phyloP scores from a whole-genome alignment of 2,888 invertebrate species.

The Polydrusus tereticollis region DNA sequence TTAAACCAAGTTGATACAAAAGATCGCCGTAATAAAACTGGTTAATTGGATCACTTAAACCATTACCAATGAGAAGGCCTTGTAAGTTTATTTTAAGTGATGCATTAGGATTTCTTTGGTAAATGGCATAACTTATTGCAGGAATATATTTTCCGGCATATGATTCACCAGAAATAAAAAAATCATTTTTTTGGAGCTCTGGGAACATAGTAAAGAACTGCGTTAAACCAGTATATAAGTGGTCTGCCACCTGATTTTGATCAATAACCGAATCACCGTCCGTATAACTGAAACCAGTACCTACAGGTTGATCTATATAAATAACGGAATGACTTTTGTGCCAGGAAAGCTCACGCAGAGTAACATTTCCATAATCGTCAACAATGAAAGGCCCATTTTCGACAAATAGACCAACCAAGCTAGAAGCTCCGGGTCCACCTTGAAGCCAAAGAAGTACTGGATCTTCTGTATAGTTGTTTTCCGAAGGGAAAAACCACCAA shows the following conservation, averaged over 20 bases:
- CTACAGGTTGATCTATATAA: conserved; percentile 92
- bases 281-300: conserved; percentile 92
- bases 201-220: conserved; percentile 91
- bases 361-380: conserved; percentile 61
- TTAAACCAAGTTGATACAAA: conserved; percentile 78
- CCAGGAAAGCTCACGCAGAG: conserved; percentile 71
- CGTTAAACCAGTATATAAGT: conserved; percentile 80
- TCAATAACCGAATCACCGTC: conserved; percentile 83
- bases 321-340: conserved; percentile 68
- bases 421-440: conserved; percentile 85
- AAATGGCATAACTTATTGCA: conserved; percentile 80
- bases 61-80: conserved; percentile 78
- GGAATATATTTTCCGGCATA: conserved; percentile 87
- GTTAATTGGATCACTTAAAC: conserved; percentile 66
- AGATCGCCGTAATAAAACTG: conserved; percentile 77
- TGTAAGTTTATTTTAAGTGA: conserved; percentile 67
- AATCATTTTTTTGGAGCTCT: conserved; percentile 79
- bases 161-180: conserved; percentile 92
- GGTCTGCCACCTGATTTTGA: conserved; percentile 83
- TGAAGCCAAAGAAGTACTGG: conserved; percentile 85
- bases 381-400: conserved; percentile 84
- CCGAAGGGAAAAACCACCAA: conserved; percentile 89
- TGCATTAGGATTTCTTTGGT: conserved; percentile 73
- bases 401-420: conserved; percentile 80
- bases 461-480: conserved; percentile 68